These are phyloP conservation scores for Platysternon megacephalum DNA, from an alignment of 2,113 vertebrate genomes.

Conservation along the genomic window DNA sequence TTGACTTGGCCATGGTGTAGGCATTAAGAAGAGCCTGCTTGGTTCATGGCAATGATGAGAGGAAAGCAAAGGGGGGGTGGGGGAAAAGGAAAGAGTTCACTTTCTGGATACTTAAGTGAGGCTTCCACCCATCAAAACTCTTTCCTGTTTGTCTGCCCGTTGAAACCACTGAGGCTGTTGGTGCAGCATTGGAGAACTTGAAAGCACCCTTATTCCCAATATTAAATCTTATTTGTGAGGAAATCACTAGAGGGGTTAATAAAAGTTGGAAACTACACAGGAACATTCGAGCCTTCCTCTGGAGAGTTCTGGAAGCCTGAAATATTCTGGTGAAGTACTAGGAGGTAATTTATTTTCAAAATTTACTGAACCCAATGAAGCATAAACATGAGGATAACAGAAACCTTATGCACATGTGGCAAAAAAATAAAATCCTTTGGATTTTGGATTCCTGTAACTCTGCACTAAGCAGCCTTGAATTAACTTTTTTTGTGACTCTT, in stretches of 20 bases:
- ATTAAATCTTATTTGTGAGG: constrained; percentile 1
- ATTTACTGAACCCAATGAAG: constrained; percentile 32
- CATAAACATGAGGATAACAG: neutral
- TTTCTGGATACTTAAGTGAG: rapidly evolving
- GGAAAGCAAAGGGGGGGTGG: neutral
- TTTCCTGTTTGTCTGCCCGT: neutral
- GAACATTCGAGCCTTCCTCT: neutral
- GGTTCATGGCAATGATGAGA: rapidly evolving
- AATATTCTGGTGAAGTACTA: neutral
- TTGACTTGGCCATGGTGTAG: neutral
- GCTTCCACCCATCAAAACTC: neutral
- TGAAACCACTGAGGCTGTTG: neutral
- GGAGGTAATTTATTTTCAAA: constrained; percentile 41
- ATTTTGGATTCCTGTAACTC: neutral
- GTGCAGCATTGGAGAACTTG: neutral
- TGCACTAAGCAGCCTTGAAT: constrained; percentile 11
- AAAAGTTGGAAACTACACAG: neutral
- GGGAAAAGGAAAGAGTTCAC: neutral
- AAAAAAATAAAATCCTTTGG: constrained; percentile 2
- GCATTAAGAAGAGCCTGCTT: neutral
- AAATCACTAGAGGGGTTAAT: constrained; percentile 49
- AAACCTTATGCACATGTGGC: neutral
- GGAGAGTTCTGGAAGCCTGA: constrained; percentile 18
- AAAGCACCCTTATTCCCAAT: neutral
- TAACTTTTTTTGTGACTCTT: neutral